These are phyloP conservation scores for Cassiopea andromeda DNA, from an alignment of 30 jellyfish, hydroid and myxozoan species.

Conservation along the genomic window DNA sequence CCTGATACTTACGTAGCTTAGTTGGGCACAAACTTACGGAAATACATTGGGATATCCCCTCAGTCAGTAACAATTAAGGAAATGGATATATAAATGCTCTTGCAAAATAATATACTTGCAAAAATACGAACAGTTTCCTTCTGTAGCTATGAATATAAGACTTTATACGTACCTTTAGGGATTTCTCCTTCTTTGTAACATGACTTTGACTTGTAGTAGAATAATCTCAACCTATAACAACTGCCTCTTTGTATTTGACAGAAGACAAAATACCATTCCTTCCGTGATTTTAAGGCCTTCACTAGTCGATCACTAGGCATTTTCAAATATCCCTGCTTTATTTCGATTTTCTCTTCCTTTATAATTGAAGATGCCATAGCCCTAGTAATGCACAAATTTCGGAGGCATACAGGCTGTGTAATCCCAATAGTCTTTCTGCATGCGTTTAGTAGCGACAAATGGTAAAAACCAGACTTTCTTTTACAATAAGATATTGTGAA, in stretches of 20 bases:
- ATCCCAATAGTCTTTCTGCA: no score
- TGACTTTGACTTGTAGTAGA: constrained; percentile 1
- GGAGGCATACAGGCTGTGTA: not conserved
- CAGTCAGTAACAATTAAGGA: not conserved
- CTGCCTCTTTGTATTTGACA: constrained; percentile 14
- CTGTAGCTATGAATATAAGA: not conserved
- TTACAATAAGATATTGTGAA: no score
- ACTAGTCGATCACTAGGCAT: constrained; percentile 1
- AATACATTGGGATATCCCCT: not conserved
- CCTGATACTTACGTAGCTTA: no score
- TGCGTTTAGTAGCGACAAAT: no score
- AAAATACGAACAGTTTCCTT: no score
- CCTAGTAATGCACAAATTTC: not conserved
- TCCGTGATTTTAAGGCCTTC: not conserved
- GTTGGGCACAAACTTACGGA: not conserved
- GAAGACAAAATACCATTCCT: constrained; percentile 15
- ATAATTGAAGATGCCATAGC: not conserved
- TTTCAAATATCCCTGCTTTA: constrained; percentile 6
- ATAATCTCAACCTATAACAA: not conserved
- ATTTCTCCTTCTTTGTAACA: not conserved
- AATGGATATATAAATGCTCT: not conserved
- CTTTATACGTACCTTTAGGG: constrained; percentile 7
- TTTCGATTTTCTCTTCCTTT: constrained; percentile 27
- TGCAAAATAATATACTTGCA: no score
- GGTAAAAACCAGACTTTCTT: no score